A percentile compares a stretch with the other conserved stretches of the same genome.
Conservation (phyloP, 2,888 invertebrate genomes). For the Altica lythri region DNA sequence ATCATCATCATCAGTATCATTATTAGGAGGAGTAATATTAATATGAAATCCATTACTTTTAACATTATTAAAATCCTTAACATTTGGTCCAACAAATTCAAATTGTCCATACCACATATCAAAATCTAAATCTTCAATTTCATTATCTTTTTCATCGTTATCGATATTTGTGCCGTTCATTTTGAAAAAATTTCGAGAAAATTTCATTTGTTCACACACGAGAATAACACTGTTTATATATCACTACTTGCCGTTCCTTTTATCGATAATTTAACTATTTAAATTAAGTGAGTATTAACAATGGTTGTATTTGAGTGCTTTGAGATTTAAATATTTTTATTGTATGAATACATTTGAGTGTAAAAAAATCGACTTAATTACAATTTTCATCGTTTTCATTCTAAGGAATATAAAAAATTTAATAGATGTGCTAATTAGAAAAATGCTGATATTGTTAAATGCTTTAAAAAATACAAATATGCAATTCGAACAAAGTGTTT, state of each 20-base stretch:
- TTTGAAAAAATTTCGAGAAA: slow-evolving; percentile 16
- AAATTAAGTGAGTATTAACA: background rate
- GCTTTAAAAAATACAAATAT: too few relatives aligned
- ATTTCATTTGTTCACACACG: slow-evolving; percentile 9
- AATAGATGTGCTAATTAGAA: too few relatives aligned
- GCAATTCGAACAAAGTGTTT: too few relatives aligned
- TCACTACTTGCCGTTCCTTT: background rate
- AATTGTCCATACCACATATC: slow-evolving; percentile 91
- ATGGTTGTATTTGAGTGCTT: background rate
- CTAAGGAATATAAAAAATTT: too few relatives aligned
- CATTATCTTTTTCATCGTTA: slow-evolving; percentile 51
- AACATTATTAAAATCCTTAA: slow-evolving; percentile 22
- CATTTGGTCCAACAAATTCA: slow-evolving; percentile 72
- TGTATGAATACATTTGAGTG: too few relatives aligned
- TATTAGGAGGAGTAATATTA: too few relatives aligned
- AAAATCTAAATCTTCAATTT: slow-evolving; percentile 71
- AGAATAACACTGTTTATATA: too few relatives aligned
- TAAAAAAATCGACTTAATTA: too few relatives aligned
- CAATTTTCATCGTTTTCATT: too few relatives aligned
- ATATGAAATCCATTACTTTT: slow-evolving; percentile 64
- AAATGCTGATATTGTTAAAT: too few relatives aligned
- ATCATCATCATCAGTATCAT: slow-evolving; percentile 55
- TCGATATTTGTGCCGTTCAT: slow-evolving; percentile 21
- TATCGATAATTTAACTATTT: background rate
- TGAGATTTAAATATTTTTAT: too few relatives aligned